Evolutionary conservation across 2,113 vertebrate species (phyloP).

Genomic region (Rattus norvegicus): DNA sequence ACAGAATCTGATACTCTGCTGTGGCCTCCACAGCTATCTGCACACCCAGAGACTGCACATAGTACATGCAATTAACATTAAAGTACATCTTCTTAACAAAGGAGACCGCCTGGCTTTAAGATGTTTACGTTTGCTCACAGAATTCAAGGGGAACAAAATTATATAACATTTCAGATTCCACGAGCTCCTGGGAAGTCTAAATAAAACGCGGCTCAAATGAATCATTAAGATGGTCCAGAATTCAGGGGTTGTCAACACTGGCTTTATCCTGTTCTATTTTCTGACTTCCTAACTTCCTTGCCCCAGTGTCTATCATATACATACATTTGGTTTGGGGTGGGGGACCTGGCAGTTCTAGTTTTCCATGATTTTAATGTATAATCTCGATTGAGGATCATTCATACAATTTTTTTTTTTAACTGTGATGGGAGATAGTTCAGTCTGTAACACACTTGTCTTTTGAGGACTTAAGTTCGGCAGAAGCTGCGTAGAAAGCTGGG

Average conservation of each 20-base stretch:
- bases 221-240: not conserved
- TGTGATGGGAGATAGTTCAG: not conserved
- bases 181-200: not conserved
- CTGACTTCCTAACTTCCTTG: not conserved
- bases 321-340: not conserved
- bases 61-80: not conserved
- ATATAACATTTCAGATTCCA: not conserved
- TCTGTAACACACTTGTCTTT: not conserved
- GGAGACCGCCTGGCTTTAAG: not conserved
- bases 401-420: not conserved
- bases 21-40: not conserved
- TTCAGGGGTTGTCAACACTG: not conserved
- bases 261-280: not conserved
- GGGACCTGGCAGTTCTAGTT: not conserved
- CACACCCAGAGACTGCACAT: not conserved
- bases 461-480: not conserved
- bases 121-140: not conserved
- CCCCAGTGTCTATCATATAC: not conserved
- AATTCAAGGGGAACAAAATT: slow-evolving; percentile 32
- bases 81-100: not conserved
- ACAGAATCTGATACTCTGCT: no score
- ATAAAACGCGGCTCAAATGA: not conserved
- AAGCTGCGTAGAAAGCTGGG: not conserved
- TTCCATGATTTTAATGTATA: not conserved
- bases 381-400: not conserved